Conservation (phyloP, 2,797 vertebrate species). For the Brachymystax lenok region DNA sequence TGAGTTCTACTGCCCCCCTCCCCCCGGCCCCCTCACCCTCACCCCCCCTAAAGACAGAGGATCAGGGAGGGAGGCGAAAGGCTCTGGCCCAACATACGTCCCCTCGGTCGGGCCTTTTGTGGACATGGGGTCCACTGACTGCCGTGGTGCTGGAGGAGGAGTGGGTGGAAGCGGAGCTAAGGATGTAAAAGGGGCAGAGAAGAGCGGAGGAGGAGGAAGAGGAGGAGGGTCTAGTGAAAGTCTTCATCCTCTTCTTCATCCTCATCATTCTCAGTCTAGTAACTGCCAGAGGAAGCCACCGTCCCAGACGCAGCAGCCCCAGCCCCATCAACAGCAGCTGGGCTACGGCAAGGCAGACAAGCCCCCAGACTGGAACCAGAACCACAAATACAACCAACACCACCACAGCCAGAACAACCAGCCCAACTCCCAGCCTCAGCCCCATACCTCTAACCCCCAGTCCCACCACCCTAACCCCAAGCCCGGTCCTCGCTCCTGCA, state of each 20-base stretch:
- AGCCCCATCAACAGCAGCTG: slow-evolving; percentile 73
- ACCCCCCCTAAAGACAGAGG: slow-evolving; percentile 81
- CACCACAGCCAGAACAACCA: slow-evolving; percentile 60
- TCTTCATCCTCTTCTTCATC: slow-evolving; percentile 22
- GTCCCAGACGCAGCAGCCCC: slow-evolving; percentile 58
- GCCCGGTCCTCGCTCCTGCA: slow-evolving; percentile 76
- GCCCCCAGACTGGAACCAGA: slow-evolving; percentile 81
- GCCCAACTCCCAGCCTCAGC: slow-evolving; percentile 36
- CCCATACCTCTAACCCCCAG: slow-evolving; percentile 33
- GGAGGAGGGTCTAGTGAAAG: slow-evolving; percentile 53
- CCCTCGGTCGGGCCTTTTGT: slow-evolving; percentile 87
- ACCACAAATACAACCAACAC: slow-evolving; percentile 60
- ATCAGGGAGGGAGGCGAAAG: slow-evolving; percentile 79
- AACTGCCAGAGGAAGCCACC: slow-evolving; percentile 77
- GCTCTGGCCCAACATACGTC: slow-evolving; percentile 86
- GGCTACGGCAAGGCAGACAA: slow-evolving; percentile 84
- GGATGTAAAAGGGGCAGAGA: slow-evolving; percentile 75
- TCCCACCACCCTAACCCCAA: slow-evolving; percentile 45
- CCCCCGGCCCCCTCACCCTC: slow-evolving; percentile 67
- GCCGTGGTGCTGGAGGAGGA: slow-evolving; percentile 73
- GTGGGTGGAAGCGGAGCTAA: slow-evolving; percentile 63
- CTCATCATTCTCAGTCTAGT: slow-evolving; percentile 46
- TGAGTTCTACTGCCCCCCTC: slow-evolving; percentile 75
- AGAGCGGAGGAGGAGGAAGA: slow-evolving; percentile 55
- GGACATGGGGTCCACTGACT: slow-evolving; percentile 78